Conservation (phyloP, 1,140 invertebrate genomes). For the Hirudo medicinalis region DNA sequence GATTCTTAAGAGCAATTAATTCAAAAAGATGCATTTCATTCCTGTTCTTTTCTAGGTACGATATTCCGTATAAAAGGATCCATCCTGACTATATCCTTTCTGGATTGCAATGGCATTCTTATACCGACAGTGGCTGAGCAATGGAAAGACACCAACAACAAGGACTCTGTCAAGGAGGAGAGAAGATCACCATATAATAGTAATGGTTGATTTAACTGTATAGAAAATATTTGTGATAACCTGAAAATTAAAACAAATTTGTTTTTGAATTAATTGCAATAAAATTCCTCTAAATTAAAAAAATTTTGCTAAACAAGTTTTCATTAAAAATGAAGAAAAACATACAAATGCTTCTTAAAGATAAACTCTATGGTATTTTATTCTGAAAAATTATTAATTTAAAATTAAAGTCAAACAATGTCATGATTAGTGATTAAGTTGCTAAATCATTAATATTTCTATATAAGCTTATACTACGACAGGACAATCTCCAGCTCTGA, state of each 20-base stretch:
- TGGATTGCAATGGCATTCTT: constrained; percentile 64
- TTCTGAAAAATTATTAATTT: too few species aligned
- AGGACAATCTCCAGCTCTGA: constrained; percentile 2
- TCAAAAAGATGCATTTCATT: background rate
- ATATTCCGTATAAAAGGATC: constrained; percentile 85
- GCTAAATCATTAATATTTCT: background rate
- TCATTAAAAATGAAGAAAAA: too few species aligned
- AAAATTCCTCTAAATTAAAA: too few species aligned
- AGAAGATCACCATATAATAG: constrained; percentile 2
- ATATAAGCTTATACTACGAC: background rate
- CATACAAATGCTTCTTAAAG: too few species aligned
- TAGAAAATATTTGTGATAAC: too few species aligned
- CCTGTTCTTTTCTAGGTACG: constrained; percentile 49
- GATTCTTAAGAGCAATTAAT: background rate
- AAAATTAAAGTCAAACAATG: background rate
- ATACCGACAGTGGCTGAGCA: constrained; percentile 34
- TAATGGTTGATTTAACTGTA: background rate
- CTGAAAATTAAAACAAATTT: too few species aligned
- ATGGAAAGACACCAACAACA: constrained; percentile 30
- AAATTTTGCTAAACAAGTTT: too few species aligned
- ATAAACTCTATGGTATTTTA: too few species aligned
- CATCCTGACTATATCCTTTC: constrained; percentile 81
- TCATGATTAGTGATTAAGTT: background rate
- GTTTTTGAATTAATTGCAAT: too few species aligned
- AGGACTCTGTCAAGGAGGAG: constrained; percentile 1